Base-by-base conservation (phyloP, 1,140 invertebrate genomes). In the Zaprionus capensis region DNA sequence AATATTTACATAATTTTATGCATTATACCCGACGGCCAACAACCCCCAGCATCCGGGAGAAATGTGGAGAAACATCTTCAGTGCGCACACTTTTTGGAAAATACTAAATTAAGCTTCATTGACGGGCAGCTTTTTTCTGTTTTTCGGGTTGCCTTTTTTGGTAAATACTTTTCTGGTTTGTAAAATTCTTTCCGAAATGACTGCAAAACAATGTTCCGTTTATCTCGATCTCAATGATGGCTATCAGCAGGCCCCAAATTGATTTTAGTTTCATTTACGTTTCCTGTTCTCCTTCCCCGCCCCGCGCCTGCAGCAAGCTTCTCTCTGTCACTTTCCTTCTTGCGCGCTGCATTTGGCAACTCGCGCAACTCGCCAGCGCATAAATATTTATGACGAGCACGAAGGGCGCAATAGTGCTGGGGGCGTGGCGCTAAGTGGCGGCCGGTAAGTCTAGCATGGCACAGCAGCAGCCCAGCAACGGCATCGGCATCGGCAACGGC, bases 1-100 rank as follows among this genome's bases (percentile, higher is more conserved):
- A 90, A 90, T 90, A 87, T 87, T 87, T 87, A 87, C 84, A 88
- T 87, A 87, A 87, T 90, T 88, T 88, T 90, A 85, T 90, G 81
- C 84, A 88, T 85, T 88, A 88, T 87, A 62, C 78, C 77, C 63
- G 34, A 61, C 61, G 51, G 71, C 63, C 4, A 59, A 62, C 46
- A 71, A 56, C 56, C 31, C 22, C 36, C 57, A 46, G 44, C 11
- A 49, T 7, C 20, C n/a, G 20, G 9, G 9, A 11, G 3, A 4
- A 24, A 14, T 7, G 9, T 3, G 17, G 46, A 17, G 20, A 22
- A 51, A 3, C 7, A 17, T n/a, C 38, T 41, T 41, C 41, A 17
- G 41, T 2, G n/a, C 1, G 6, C 15, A 17, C 2, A 46, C 20
- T 14, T 51, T 51, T 51, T 24, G 20, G 12, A 51, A 51, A 51